Percentiles rank a stretch among this genome's conserved stretches.
These are phyloP conservation scores for Heliconius melpomene DNA, from an alignment of 1,140 invertebrate species.

Conservation along the genomic window DNA sequence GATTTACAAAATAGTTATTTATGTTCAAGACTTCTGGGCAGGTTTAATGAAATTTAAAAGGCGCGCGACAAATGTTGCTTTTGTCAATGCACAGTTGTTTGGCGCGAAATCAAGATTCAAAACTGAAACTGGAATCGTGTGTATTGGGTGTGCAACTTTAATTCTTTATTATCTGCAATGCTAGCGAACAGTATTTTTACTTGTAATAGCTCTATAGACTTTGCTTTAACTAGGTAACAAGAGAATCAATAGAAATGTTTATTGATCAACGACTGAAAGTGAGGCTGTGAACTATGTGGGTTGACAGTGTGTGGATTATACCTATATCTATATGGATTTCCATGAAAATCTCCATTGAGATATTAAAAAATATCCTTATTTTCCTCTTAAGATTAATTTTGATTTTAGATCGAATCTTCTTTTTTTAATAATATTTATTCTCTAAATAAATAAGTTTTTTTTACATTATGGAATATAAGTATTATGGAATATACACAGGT, in stretches of 20 bases:
- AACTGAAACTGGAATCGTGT: conserved; percentile 9
- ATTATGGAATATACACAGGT: no score
- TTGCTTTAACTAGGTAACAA: conserved; percentile 40
- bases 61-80: conserved; percentile 27
- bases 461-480: neutral
- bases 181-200: conserved; percentile 7
- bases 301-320: conserved; percentile 18
- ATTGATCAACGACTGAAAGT: conserved; percentile 49
- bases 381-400: neutral
- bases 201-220: conserved; percentile 2
- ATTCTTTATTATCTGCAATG: conserved; percentile 27
- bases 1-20: neutral
- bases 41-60: neutral
- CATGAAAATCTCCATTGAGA: neutral
- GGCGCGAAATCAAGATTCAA: conserved; percentile 40
- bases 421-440: no score
- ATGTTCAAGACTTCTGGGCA: neutral
- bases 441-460: neutral
- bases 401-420: neutral
- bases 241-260: conserved; percentile 55
- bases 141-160: neutral
- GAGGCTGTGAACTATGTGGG: conserved; percentile 46
- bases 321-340: neutral
- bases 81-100: conserved; percentile 26
- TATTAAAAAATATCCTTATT: neutral